Conservation (phyloP, 2,113 vertebrate genomes). For the Lethenteron camtschaticum region DNA sequence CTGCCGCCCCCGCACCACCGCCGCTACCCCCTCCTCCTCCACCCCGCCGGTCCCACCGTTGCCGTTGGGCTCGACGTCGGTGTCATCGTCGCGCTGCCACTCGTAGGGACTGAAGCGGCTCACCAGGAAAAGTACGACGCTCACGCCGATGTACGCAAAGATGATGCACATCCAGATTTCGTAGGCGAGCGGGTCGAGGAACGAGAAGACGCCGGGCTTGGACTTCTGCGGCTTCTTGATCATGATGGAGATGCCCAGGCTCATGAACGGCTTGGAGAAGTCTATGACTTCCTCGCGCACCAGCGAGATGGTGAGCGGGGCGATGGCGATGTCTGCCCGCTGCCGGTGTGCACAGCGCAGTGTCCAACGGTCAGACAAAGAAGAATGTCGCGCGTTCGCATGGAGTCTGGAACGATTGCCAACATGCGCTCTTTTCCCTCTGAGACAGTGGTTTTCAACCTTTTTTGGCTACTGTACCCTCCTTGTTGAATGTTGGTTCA, state of each 20-base stretch:
- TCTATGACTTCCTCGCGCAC: conserved; percentile 97
- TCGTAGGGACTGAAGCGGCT: conserved; percentile 96
- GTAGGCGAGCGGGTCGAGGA: conserved; percentile 91
- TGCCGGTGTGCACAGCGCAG: conserved; percentile 32
- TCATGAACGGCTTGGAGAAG: conserved; percentile 99
- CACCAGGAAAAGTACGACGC: conserved; percentile 93
- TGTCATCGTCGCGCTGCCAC: conserved; percentile 58
- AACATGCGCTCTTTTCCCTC: too few relatives aligned
- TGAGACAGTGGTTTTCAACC: too few relatives aligned
- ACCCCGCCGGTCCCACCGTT: too few relatives aligned
- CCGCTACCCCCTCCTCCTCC: too few relatives aligned
- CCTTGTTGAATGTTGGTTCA: too few relatives aligned
- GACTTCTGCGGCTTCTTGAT: conserved; percentile 99
- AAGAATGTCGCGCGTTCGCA: too few relatives aligned
- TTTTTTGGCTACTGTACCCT: too few relatives aligned
- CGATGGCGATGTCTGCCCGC: conserved; percentile 98
- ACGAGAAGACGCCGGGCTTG: conserved; percentile 95
- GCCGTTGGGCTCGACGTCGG: too few relatives aligned
- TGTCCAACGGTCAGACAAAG: conserved; percentile 8
- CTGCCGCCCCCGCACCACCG: neutral
- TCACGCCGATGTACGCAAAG: conserved; percentile 98
- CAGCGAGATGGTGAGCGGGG: conserved; percentile 88
- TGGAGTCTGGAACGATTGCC: too few relatives aligned
- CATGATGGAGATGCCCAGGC: conserved; percentile 98
- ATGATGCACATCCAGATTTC: conserved; percentile 99